Evolutionary conservation across 2,113 vertebrate genomes (phyloP).

Genomic region (Datnioides undecimradiatus): DNA sequence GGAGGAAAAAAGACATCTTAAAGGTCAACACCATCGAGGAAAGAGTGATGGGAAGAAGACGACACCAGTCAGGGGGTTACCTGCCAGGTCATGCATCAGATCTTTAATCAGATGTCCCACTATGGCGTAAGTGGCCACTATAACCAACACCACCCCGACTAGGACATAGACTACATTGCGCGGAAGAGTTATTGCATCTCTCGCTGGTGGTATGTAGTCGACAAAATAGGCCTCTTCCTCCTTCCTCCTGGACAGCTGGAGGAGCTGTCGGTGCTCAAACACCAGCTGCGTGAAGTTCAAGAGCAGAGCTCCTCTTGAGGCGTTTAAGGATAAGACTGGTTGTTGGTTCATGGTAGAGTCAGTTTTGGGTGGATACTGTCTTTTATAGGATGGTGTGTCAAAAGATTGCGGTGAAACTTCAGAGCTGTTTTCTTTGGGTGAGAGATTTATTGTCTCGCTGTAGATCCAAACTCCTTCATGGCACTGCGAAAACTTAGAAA

Average conservation of each 20-base stretch:
- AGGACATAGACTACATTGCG: constrained; percentile 80
- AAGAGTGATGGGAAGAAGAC: not conserved
- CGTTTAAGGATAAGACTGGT: constrained; percentile 33
- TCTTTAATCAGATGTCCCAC: constrained; percentile 94
- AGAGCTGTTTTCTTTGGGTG: constrained; percentile 19
- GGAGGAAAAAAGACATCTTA: constrained; percentile 20
- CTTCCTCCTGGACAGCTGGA: constrained; percentile 69
- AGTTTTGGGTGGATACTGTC: constrained; percentile 11
- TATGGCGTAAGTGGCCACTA: constrained; percentile 89
- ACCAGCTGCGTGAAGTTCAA: constrained; percentile 54
- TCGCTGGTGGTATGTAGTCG: constrained; percentile 78
- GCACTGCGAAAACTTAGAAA: constrained; percentile 50
- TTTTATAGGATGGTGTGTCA: constrained; percentile 22
- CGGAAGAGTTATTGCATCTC: constrained; percentile 64
- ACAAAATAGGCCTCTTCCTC: constrained; percentile 78
- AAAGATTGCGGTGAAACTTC: constrained; percentile 9
- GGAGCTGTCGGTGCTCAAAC: constrained; percentile 66
- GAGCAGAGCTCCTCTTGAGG: constrained; percentile 42
- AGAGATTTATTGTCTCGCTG: constrained; percentile 29
- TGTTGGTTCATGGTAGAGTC: constrained; percentile 46
- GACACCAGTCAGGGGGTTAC: constrained; percentile 77
- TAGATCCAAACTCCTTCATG: constrained; percentile 27
- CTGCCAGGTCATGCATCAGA: constrained; percentile 89
- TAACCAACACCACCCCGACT: constrained; percentile 84
- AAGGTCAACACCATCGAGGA: constrained; percentile 15